Conservation (phyloP, 2,797 vertebrate species). For the Parambassis ranga region DNA sequence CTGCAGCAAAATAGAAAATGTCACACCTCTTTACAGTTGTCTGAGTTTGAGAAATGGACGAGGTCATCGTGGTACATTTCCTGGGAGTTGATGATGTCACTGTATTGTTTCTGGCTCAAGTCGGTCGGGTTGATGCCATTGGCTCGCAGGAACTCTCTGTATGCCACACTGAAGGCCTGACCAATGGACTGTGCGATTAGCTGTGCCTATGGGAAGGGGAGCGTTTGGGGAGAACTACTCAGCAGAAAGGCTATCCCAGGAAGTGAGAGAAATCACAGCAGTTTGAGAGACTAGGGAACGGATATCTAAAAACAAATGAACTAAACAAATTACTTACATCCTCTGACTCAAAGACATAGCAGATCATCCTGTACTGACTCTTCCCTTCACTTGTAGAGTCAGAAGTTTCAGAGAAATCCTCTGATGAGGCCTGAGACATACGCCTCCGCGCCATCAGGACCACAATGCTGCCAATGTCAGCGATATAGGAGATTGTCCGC, state of each 20-base stretch:
- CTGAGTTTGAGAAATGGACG: slow-evolving; percentile 90
- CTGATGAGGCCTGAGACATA: slow-evolving; percentile 88
- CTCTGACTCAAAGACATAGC: slow-evolving; percentile 87
- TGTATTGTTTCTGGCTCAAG: slow-evolving; percentile 98
- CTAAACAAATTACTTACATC: slow-evolving; percentile 72
- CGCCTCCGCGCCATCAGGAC: slow-evolving; percentile 95
- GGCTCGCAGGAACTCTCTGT: slow-evolving; percentile 95
- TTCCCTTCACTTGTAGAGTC: slow-evolving; percentile 85
- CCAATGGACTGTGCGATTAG: slow-evolving; percentile 98
- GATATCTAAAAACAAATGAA: slow-evolving; percentile 11
- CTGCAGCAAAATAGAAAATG: slow-evolving; percentile 13
- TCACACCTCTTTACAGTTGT: slow-evolving; percentile 97
- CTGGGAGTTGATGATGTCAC: slow-evolving; percentile 97
- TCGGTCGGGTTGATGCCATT: slow-evolving; percentile 98
- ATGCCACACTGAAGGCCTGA: slow-evolving; percentile 98
- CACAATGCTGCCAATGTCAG: slow-evolving; percentile 95
- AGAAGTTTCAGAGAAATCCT: slow-evolving; percentile 89
- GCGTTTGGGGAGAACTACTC: slow-evolving; percentile 47
- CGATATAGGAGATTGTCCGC: slow-evolving; percentile 97
- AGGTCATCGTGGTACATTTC: slow-evolving; percentile 87
- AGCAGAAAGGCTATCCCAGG: slow-evolving; percentile 39
- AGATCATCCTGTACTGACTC: slow-evolving; percentile 97
- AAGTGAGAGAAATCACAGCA: slow-evolving; percentile 28
- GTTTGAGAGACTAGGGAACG: slow-evolving; percentile 12
- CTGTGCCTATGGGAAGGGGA: slow-evolving; percentile 84